Base-by-base conservation (phyloP, 2,888 invertebrate species). In the Pyrochroa serraticornis region DNA sequence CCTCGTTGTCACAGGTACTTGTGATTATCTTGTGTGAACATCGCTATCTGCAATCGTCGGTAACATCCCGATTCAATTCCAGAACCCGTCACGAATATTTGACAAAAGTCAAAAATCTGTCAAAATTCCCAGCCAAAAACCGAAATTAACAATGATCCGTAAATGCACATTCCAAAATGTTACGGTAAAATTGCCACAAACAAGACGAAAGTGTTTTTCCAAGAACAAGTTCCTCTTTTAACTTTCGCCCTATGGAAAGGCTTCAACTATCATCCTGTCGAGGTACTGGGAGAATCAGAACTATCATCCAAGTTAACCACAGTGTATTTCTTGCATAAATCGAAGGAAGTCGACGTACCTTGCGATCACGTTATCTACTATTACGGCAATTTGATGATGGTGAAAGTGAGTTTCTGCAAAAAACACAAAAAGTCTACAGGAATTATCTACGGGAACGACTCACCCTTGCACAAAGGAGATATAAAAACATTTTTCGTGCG, bases 301-400 rank as follows among this genome's bases (percentile, higher is more conserved):
- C n/a, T n/a, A n/a, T n/a, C 13, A 9, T 37, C 30, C 7, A 43
- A 9, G 13, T n/a, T 6, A 46, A 12, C 35, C 37, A 44, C 45
- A 2, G 48, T 63, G 12, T 55, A 54, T 35, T 63, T 63, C 44
- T 49, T 52, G 14, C 63, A 63, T 32, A 54, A 54, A 10, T 52
- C 48, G 7, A 44, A 47, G 30, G 47, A 60, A 9, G 12, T 37
- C 14, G 64, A 62, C 43, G 39, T 64, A 9, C 30, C 32, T 6
- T 22, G 46, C 6, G 14, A 57, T 2, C 31, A 60, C 41, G 51
- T 64, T 7, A 60, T 64, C 35, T 58, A 56, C 48, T 43, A 62
- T 48, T 59, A 60, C 46, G 58, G 62, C 14, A 64, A 64, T 32
- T 54, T 64, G 41, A 54, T 60, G 55, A 50, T 46, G 42, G 32